Conservation (phyloP, 2,888 invertebrate species). For the Sphaerophoria rueppellii region DNA sequence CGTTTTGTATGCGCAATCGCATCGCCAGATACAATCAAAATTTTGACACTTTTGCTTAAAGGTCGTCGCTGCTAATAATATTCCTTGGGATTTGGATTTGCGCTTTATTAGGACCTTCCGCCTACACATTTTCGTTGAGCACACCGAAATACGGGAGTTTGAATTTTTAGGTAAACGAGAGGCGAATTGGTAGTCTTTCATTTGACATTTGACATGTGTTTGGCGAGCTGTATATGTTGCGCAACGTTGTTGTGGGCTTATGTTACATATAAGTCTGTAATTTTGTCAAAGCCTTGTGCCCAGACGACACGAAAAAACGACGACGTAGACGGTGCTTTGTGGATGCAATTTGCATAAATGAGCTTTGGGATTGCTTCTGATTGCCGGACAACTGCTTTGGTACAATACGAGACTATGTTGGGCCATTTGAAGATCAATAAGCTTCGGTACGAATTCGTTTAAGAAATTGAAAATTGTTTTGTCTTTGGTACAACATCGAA, state of each 20-base stretch:
- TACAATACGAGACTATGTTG: not conserved
- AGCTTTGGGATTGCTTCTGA: conserved; percentile 63
- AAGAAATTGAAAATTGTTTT: conserved; percentile 44
- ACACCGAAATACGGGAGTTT: conserved; percentile 3
- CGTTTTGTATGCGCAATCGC: conserved; percentile 48
- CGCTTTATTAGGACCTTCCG: conserved; percentile 26
- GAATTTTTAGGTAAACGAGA: not conserved
- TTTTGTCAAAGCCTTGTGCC: conserved; percentile 51
- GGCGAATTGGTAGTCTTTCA: conserved; percentile 59
- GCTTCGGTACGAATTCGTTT: not conserved
- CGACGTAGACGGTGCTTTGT: conserved; percentile 47
- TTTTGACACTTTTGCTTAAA: conserved; percentile 68
- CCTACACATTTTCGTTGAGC: conserved; percentile 49
- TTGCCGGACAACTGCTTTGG: conserved; percentile 55
- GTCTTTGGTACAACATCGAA: conserved; percentile 55
- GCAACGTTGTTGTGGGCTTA: conserved; percentile 66
- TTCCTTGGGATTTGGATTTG: conserved; percentile 14
- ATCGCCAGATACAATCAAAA: conserved; percentile 65
- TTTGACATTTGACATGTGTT: conserved; percentile 72
- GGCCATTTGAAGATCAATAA: conserved; percentile 67
- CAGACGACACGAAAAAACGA: conserved; percentile 20
- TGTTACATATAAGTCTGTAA: conserved; percentile 37
- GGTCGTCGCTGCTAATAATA: conserved; percentile 66
- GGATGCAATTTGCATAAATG: conserved; percentile 69
- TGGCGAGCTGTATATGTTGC: conserved; percentile 48